Evolutionary conservation across 2,797 vertebrate genomes (phyloP).

Genomic region (Anas capensis): DNA sequence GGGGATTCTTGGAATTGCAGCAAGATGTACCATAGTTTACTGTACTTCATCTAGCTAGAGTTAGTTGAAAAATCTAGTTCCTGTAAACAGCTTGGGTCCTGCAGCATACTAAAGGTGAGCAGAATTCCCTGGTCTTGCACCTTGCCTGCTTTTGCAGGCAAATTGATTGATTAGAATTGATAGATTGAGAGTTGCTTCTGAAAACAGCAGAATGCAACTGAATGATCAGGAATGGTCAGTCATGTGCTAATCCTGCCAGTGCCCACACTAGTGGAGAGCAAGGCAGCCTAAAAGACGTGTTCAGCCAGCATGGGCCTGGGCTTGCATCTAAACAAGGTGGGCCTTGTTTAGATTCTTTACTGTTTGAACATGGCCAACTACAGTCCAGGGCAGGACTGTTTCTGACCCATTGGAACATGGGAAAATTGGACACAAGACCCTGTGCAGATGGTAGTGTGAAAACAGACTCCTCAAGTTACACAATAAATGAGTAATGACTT

Average conservation of each 20-base stretch:
- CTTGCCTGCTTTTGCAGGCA: background rate
- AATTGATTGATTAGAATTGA: too few species aligned
- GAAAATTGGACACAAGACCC: background rate
- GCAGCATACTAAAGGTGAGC: background rate
- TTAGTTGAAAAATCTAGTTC: background rate
- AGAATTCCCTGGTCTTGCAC: background rate
- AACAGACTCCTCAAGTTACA: background rate
- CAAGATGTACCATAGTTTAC: background rate
- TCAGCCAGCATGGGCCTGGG: background rate
- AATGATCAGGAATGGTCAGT: background rate
- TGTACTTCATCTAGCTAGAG: background rate
- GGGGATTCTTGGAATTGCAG: background rate
- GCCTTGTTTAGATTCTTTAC: background rate
- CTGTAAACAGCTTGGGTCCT: background rate
- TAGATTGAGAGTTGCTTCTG: background rate
- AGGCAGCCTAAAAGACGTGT: background rate
- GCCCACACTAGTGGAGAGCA: background rate
- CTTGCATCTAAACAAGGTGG: background rate
- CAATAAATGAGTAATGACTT: background rate
- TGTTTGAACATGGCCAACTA: background rate
- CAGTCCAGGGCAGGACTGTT: background rate
- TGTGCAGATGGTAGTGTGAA: background rate
- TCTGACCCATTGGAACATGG: background rate
- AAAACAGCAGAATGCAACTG: background rate
- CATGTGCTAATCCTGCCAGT: background rate